phyloP scores from a whole-genome alignment of 2,113 vertebrate species.

The Eidolon helvum region DNA sequence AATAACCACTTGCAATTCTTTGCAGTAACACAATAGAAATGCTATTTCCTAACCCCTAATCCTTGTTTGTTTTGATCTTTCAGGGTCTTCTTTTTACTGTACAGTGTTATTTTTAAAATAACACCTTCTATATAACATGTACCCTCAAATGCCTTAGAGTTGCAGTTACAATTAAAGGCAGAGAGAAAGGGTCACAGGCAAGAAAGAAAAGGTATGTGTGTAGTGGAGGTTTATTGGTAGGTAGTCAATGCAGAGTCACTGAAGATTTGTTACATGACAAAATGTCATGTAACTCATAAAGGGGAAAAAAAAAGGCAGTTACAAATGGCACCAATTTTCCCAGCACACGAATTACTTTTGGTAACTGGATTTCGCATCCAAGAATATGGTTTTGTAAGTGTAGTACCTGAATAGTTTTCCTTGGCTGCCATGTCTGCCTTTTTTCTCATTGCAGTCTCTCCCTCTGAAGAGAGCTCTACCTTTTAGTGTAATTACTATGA shows the following conservation, averaged over 20 bases:
- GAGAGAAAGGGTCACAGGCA: conserved; percentile 76
- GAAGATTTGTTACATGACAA: conserved; percentile 2
- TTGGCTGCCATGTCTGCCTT: conserved; percentile 34
- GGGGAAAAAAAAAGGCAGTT: conserved; percentile 1
- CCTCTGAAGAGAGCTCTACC: conserved; percentile 32
- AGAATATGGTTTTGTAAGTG: conserved; percentile 27
- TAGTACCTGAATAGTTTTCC: not conserved
- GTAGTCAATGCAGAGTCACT: conserved; percentile 7
- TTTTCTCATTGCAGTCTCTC: not conserved
- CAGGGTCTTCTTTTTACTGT: conserved; percentile 77
- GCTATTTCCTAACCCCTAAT: conserved; percentile 61
- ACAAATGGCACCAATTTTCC: not conserved
- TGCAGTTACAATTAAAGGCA: conserved; percentile 74
- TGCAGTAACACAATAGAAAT: conserved; percentile 53
- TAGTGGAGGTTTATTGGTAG: conserved; percentile 64
- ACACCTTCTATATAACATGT: conserved; percentile 71
- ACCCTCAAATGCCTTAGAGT: conserved; percentile 74
- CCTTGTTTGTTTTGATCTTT: conserved; percentile 78
- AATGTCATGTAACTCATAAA: conserved; percentile 1
- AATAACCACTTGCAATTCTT: conserved; percentile 33
- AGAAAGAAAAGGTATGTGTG: conserved; percentile 76
- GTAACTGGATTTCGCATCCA: not conserved
- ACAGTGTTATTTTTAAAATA: conserved; percentile 74
- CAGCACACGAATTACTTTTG: not conserved
- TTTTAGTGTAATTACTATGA: conserved; percentile 63